Evolutionary conservation across 2,888 invertebrate genomes (phyloP), one percentile per base, ranked within the genome.

Genomic region (Alcis repandata): DNA sequence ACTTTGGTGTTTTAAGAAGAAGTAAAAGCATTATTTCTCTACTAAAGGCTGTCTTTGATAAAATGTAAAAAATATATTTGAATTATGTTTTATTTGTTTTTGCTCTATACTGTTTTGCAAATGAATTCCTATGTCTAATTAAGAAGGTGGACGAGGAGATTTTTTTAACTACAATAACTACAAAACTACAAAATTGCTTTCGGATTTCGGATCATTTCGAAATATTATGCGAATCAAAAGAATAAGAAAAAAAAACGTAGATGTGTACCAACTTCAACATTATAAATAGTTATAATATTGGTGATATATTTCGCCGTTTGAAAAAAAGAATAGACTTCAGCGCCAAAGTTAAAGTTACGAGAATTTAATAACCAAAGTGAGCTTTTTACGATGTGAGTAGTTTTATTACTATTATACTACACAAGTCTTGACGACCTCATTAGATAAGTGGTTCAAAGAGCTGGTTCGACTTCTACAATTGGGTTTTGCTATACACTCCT

Each of bases 311-410:
- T n/a, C n/a, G n/a, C 41, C n/a, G 27, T 2, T 43, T 51, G 7
- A 36, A 51, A 57, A 38, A 52, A 58, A 46, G 40, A 45, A 46
- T 40, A 58, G 15, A 78, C 78, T 76, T 76, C n/a, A n/a, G n/a
- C n/a, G n/a, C 76, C 76, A 72, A 63, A 64, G 69, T 49, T 46
- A 51, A 59, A 68, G 60, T 68, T 61, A 43, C 49, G 22, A n/a
- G 27, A 52, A 10, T 63, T 54, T 59, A 53, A 59, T 58, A 63
- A 58, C 58, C 45, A 20, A 52, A 63, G 63, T 58, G 52, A 52
- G 52, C 49, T 19, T 59, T 63, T 63, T 63, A 63, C 46, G 53
- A 49, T 41, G 41, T 49, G 0, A 43, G 15, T 54, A 33, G 41
- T 63, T 59, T 52, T 63, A 63, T 22, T 48, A 63, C 48, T 43